Percentiles rank a stretch among this genome's conserved stretches.
Conservation (phyloP, 2,113 vertebrate genomes). For the Misgurnus mizolepis region DNA sequence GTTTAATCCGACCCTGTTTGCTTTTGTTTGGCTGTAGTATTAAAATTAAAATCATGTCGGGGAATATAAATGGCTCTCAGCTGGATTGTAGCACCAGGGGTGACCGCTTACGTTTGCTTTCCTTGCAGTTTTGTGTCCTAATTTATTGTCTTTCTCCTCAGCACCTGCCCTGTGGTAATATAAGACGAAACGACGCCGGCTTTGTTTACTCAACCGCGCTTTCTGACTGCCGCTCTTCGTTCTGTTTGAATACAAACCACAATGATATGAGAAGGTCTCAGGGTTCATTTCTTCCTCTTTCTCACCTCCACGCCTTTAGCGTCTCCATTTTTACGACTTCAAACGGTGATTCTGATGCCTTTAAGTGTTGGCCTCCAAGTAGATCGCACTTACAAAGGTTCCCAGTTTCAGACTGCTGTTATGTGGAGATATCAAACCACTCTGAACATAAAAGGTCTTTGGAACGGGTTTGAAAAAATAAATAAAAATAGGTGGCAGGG, state of each 20-base stretch:
- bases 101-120: slow-evolving; percentile 71
- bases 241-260: slow-evolving; percentile 72
- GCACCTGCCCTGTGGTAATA: slow-evolving; percentile 67
- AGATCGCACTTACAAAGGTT: neutral
- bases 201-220: slow-evolving; percentile 70
- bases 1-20: slow-evolving; percentile 64
- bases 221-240: slow-evolving; percentile 66
- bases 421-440: neutral
- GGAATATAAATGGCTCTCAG: slow-evolving; percentile 48
- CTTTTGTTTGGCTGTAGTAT: slow-evolving; percentile 64
- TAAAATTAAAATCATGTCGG: slow-evolving; percentile 70
- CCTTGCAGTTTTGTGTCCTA: slow-evolving; percentile 71
- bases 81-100: slow-evolving; percentile 64
- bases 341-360: neutral
- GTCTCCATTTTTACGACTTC: neutral
- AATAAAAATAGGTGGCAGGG: neutral
- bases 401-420: neutral
- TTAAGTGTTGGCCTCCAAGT: neutral
- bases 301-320: neutral
- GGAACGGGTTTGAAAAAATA: neutral
- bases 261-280: slow-evolving; percentile 66
- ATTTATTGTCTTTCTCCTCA: slow-evolving; percentile 66
- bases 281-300: slow-evolving; percentile 38
- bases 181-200: slow-evolving; percentile 72
- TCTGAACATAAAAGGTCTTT: neutral